phyloP scores from a whole-genome alignment of 2,113 vertebrate species.

The Chloropsis hardwickii region DNA sequence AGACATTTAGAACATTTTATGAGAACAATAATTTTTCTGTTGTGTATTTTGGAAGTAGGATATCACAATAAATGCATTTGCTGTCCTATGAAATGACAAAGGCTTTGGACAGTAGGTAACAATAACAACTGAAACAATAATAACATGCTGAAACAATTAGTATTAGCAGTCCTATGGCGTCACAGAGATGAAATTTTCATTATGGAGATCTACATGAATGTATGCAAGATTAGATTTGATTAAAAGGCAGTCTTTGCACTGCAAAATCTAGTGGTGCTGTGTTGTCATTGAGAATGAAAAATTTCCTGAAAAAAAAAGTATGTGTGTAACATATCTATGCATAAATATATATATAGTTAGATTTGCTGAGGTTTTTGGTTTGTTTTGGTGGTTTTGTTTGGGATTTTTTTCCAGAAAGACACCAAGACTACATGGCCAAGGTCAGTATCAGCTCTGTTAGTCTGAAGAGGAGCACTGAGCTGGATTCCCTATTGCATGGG shows the following conservation, averaged over 20 bases:
- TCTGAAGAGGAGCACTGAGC: neutral
- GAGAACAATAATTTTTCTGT: neutral
- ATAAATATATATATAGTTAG: too few species aligned
- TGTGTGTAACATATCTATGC: neutral
- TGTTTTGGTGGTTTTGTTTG: neutral
- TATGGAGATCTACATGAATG: neutral
- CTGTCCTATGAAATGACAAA: neutral
- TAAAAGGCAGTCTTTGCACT: neutral
- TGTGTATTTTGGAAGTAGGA: neutral
- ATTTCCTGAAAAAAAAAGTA: neutral
- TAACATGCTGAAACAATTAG: neutral
- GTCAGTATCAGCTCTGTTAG: neutral
- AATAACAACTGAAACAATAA: neutral
- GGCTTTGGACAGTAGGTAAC: neutral
- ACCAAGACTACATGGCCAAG: neutral
- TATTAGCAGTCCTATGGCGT: neutral
- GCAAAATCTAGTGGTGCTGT: neutral
- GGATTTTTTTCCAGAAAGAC: neutral
- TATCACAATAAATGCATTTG: neutral
- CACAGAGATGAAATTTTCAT: neutral
- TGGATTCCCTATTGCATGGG: neutral
- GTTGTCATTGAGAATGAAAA: neutral
- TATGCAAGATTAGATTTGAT: neutral
- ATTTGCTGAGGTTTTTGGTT: accelerated
- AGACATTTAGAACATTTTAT: neutral